Percentiles rank a stretch among this genome's conserved stretches.
Conservation (phyloP, 2,797 vertebrate species). For the Hypotaenidia okinawae region DNA sequence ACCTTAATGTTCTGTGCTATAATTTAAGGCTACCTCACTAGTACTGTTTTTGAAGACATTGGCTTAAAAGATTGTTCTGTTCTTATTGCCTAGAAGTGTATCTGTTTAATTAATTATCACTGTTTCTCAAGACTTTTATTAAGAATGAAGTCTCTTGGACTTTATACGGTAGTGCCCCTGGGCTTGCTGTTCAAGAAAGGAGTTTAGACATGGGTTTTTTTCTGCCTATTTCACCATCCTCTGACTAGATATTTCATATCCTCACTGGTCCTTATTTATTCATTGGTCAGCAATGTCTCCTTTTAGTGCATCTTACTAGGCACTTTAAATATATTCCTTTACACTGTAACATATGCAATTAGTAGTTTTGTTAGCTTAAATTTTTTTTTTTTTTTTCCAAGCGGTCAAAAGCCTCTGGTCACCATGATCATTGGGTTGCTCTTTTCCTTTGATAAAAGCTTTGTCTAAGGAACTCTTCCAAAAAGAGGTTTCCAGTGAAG, state of each 20-base stretch:
- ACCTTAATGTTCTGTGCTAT: background rate
- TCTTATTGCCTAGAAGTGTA: background rate
- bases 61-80: background rate
- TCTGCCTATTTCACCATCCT: background rate
- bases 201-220: background rate
- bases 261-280: background rate
- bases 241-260: background rate
- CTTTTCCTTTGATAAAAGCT: background rate
- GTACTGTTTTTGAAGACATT: background rate
- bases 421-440: background rate
- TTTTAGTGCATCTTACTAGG: background rate
- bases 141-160: background rate
- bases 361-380: background rate
- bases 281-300: background rate
- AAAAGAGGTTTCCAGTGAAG: background rate
- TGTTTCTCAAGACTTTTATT: background rate
- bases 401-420: background rate
- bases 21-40: background rate
- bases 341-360: background rate
- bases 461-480: background rate
- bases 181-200: background rate
- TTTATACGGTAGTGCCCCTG: background rate
- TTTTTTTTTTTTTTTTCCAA: background rate
- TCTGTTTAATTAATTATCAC: background rate
- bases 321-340: background rate